Evolutionary conservation across 1,140 invertebrate species (phyloP), one percentile per base, ranked within the genome.

Genomic region (Hylyphantes graminicola): DNA sequence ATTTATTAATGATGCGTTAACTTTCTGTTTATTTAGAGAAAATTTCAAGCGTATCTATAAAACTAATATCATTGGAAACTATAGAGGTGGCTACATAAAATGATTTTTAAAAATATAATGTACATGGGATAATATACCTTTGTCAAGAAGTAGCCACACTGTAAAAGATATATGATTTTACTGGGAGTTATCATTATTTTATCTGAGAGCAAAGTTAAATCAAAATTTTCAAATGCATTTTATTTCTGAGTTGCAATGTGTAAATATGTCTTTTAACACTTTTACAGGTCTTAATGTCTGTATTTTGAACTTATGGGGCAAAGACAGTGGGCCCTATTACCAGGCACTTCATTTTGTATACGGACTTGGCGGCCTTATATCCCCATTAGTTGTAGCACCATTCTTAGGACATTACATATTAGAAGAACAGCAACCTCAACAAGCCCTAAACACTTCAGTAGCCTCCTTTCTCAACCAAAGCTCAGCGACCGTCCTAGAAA

Each of bases 311-410:
- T 88, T 92, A 19, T 92, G 91, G 91, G 91, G 91, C 8, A 88
- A 89, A 64, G 88, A 90, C 51, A 91, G 91, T 87, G 89, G 89
- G 7, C 91, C 91, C 2, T 92, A 90, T 80, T 90, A 92, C 86
- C 92, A 92, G 87, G 88, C 90, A 2, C 79, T 92, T 51, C 92
- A 92, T 86, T 92, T 92, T 87, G 89, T 89, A 50, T 92, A 92
- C 88, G 91, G 90, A 12, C 79, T 92, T 19, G 92, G 92, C 35
- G 90, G 91, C 7, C 90, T 92, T 74, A 87, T 92, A 50, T 91
- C 91, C 10, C 92, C 92, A n/a, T 87, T 92, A 3, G 85, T 92
- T 17, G 90, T 90, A 7, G 89, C 89, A 53, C 90, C 91, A 0
- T 92, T 92, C 82, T 87, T 92, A 84, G 50, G 86, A 76, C 19